phyloP scores from a whole-genome alignment of 1,140 invertebrate genomes.

The Hypothenemus hampei region DNA sequence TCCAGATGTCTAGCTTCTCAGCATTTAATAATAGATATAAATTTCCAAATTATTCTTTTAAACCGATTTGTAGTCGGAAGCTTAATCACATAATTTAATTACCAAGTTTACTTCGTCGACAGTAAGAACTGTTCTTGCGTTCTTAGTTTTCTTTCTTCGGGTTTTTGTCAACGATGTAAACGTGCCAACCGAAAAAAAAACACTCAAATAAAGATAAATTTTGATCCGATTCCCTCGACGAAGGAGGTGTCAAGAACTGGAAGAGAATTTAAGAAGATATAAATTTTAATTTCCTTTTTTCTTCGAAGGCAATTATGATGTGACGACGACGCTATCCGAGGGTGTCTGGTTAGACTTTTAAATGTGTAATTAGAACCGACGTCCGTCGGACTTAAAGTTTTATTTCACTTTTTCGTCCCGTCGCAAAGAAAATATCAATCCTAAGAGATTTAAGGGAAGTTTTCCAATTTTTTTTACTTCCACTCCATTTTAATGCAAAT shows the following conservation, averaged over 20 bases:
- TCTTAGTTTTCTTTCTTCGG: too few relatives aligned
- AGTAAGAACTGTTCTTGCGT: too few relatives aligned
- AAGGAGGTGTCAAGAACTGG: slow-evolving; percentile 10
- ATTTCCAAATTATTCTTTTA: slow-evolving; percentile 1
- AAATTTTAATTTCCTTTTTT: slow-evolving; percentile 35
- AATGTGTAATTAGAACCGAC: slow-evolving; percentile 31
- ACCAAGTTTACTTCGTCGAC: too few relatives aligned
- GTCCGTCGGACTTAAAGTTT: slow-evolving; percentile 8
- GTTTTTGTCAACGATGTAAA: too few relatives aligned
- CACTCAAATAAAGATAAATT: slow-evolving; percentile 18
- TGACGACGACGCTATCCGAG: slow-evolving; percentile 21
- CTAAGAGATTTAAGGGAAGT: slow-evolving; percentile 2
- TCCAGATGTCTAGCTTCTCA: slow-evolving; percentile 5
- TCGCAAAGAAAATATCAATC: slow-evolving; percentile 14
- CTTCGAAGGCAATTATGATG: slow-evolving; percentile 28
- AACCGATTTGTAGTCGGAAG: too few relatives aligned
- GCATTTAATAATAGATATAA: slow-evolving; percentile 7
- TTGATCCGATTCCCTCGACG: slow-evolving; percentile 24
- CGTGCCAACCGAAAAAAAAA: too few relatives aligned
- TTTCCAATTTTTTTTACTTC: too few relatives aligned
- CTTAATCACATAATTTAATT: too few relatives aligned
- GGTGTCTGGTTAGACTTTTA: slow-evolving; percentile 32
- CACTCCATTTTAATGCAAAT: too few relatives aligned
- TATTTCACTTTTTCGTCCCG: slow-evolving; percentile 9
- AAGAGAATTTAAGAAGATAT: slow-evolving; percentile 29